Percentiles rank a stretch among this genome's conserved stretches.
Conservation (phyloP, 1,140 invertebrate species). For the Ctenoplectra terminalis region DNA sequence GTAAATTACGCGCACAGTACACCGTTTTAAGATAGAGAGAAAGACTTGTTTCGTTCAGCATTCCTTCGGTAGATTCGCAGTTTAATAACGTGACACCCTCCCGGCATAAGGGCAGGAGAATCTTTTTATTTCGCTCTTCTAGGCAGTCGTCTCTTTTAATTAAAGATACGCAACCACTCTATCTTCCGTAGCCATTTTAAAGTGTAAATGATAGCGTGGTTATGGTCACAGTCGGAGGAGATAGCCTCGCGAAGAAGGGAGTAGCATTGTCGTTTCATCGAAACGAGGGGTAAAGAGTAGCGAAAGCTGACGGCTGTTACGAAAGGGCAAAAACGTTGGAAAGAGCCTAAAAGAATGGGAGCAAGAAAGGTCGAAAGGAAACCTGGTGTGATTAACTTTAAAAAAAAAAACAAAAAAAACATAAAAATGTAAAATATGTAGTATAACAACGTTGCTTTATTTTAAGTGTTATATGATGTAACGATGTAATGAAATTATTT, state of each 20-base stretch:
- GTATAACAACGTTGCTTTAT: too few species aligned
- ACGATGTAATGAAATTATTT: too few species aligned
- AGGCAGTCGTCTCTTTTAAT: conserved; percentile 74
- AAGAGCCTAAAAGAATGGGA: conserved; percentile 5
- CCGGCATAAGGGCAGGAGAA: neutral
- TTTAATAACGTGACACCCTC: conserved; percentile 41
- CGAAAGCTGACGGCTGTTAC: neutral
- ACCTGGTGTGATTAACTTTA: neutral
- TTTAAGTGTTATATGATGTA: too few species aligned
- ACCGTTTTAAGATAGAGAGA: too few species aligned
- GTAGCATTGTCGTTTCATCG: conserved; percentile 27
- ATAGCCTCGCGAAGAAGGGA: conserved; percentile 54
- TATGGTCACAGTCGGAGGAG: conserved; percentile 68
- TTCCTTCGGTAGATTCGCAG: neutral
- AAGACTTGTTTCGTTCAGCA: neutral
- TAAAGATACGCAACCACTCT: conserved; percentile 80
- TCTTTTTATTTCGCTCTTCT: conserved; percentile 63
- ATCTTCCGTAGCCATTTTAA: conserved; percentile 68
- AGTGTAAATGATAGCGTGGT: conserved; percentile 81
- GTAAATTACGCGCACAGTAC: too few species aligned
- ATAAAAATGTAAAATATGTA: neutral
- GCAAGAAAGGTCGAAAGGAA: neutral
- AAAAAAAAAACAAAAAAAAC: neutral
- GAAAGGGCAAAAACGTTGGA: neutral
- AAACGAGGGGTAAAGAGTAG: conserved; percentile 8